Evolutionary conservation across 2,797 vertebrate genomes (phyloP).

Genomic region (Trachops cirrhosus): DNA sequence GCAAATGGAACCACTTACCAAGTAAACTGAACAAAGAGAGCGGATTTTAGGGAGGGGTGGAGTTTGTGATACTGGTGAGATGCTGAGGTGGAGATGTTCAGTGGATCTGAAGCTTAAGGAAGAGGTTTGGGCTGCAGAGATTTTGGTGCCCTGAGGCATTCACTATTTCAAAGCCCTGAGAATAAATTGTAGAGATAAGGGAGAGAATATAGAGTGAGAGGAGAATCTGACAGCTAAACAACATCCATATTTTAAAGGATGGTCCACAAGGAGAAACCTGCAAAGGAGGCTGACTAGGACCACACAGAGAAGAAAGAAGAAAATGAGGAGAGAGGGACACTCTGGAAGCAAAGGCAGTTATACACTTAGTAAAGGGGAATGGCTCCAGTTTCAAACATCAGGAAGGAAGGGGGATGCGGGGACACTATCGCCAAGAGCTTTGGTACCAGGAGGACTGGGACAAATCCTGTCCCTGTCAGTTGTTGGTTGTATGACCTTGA

Average conservation of each 20-base stretch:
- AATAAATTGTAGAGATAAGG: not conserved
- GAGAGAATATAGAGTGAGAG: not conserved
- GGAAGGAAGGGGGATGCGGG: not conserved
- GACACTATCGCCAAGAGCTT: not conserved
- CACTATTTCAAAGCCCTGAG: not conserved
- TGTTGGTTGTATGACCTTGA: not conserved
- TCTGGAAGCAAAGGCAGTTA: not conserved
- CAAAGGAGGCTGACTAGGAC: not conserved
- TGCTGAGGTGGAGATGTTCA: not conserved
- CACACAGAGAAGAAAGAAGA: not conserved
- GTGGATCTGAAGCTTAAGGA: not conserved
- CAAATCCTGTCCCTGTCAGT: not conserved
- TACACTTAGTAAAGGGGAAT: not conserved
- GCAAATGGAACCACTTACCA: not conserved
- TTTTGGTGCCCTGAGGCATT: not conserved
- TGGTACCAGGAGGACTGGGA: not conserved
- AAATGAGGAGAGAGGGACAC: not conserved
- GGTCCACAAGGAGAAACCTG: not conserved
- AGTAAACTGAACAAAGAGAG: not conserved
- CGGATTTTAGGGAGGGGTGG: not conserved
- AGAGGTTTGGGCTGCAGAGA: not conserved
- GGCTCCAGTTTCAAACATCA: not conserved
- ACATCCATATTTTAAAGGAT: not conserved
- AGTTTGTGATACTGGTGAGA: not conserved
- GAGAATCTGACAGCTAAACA: not conserved